Evolutionary conservation across 2,113 vertebrate species (phyloP).

Genomic region (Datnioides undecimradiatus): DNA sequence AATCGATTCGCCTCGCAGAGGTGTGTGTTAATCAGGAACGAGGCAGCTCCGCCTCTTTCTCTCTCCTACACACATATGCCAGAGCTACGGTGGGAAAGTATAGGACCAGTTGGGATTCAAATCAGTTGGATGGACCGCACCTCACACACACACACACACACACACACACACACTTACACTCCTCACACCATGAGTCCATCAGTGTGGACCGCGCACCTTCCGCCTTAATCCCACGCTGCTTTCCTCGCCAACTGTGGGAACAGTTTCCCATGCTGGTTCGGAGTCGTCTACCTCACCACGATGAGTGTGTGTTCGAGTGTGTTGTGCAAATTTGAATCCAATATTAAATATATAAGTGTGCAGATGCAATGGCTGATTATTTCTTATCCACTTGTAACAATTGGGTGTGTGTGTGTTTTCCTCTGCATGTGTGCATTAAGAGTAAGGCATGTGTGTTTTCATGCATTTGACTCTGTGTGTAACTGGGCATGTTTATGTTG

Average conservation of each 20-base stretch:
- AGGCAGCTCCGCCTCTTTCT: neutral
- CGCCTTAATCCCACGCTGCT: slow-evolving; percentile 62
- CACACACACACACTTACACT: slow-evolving; percentile 33
- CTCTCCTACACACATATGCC: neutral
- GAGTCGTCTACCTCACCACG: slow-evolving; percentile 23
- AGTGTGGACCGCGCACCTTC: slow-evolving; percentile 55
- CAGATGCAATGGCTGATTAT: neutral
- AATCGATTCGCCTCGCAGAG: neutral
- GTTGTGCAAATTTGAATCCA: neutral
- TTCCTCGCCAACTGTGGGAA: slow-evolving; percentile 68
- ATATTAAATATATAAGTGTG: neutral
- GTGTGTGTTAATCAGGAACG: neutral
- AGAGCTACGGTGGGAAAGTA: neutral
- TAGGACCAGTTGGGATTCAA: slow-evolving; percentile 67
- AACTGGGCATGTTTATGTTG: neutral
- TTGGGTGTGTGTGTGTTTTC: neutral
- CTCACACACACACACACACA: slow-evolving; percentile 30
- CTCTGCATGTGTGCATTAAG: neutral
- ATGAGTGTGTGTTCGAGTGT: neutral
- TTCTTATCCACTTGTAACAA: no score
- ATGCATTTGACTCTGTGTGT: neutral
- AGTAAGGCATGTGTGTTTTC: neutral
- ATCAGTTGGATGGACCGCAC: slow-evolving; percentile 45
- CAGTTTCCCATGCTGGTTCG: slow-evolving; percentile 72
- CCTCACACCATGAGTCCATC: slow-evolving; percentile 55